Conservation (phyloP, 2,113 vertebrate species). For the Ranitomeya variabilis region DNA sequence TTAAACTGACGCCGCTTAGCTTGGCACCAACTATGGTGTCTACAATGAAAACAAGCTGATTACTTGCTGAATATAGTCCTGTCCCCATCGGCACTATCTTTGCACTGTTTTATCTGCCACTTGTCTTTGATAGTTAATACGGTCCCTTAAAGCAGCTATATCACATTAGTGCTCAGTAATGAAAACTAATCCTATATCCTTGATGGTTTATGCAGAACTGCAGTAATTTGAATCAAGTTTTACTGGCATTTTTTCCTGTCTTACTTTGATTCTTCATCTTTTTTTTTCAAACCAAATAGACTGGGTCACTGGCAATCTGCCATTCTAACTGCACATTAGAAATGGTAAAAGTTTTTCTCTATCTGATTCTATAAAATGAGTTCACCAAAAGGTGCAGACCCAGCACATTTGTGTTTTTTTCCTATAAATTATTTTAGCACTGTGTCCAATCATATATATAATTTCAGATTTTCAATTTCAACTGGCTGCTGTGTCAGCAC, state of each 20-base stretch:
- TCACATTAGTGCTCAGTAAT: constrained; percentile 76
- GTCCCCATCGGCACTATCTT: constrained; percentile 61
- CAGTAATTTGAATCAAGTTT: constrained; percentile 79
- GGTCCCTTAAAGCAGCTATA: constrained; percentile 66
- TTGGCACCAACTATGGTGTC: constrained; percentile 41
- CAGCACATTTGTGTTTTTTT: constrained; percentile 85
- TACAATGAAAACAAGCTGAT: constrained; percentile 49
- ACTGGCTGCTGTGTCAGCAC: constrained; percentile 87
- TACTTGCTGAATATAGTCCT: constrained; percentile 66
- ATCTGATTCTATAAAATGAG: constrained; percentile 88
- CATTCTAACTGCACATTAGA: constrained; percentile 83
- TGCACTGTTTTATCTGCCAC: constrained; percentile 71
- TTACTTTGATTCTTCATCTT: constrained; percentile 60
- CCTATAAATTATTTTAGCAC: constrained; percentile 89
- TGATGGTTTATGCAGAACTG: constrained; percentile 79
- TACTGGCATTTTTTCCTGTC: constrained; percentile 61
- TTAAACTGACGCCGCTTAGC: constrained; percentile 14
- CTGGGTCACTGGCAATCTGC: constrained; percentile 75
- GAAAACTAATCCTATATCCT: constrained; percentile 76
- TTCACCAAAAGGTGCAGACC: constrained; percentile 84
- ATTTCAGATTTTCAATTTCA: constrained; percentile 92
- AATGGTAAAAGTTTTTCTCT: constrained; percentile 82
- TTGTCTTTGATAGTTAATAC: constrained; percentile 73
- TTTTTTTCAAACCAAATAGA: constrained; percentile 62
- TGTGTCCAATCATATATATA: constrained; percentile 90